These are phyloP conservation scores for Meteorus colon DNA, from an alignment of 2,888 invertebrate species.

Conservation along the genomic window DNA sequence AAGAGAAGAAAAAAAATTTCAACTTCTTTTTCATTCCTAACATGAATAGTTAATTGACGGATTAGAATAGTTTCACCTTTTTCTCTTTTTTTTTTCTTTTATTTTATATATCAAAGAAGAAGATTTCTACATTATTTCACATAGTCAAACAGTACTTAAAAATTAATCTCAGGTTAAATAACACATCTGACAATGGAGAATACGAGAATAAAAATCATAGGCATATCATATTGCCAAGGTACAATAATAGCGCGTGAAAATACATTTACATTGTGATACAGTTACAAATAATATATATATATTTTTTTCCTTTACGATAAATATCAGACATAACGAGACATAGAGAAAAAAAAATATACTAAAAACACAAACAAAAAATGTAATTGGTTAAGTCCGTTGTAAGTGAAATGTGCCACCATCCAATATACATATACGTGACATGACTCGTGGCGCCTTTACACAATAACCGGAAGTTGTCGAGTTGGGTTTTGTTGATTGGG, in stretches of 20 bases:
- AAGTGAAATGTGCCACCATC: conserved; percentile 16
- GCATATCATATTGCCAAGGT: conserved; percentile 57
- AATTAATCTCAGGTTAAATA: conserved; percentile 52
- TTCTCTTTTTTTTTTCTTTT: no score
- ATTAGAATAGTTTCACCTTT: no score
- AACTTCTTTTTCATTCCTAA: no score
- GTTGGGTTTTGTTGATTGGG: conserved; percentile 39
- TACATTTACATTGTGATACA: not conserved
- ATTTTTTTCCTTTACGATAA: not conserved
- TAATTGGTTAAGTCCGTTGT: conserved; percentile 20
- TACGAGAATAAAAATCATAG: conserved; percentile 50
- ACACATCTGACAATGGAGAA: conserved; percentile 50
- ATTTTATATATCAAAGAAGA: no score
- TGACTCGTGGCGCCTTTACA: conserved; percentile 37
- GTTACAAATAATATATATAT: not conserved
- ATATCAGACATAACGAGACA: conserved; percentile 3
- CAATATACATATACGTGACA: conserved; percentile 35
- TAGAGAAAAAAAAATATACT: not conserved
- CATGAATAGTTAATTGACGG: no score
- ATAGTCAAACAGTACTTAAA: not conserved
- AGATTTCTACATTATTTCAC: not conserved
- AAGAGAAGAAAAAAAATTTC: no score
- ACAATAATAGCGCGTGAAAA: conserved; percentile 48
- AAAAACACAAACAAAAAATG: conserved; percentile 1
- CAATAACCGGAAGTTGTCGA: conserved; percentile 53